Evolutionary conservation across 1,140 invertebrate species (phyloP).

Genomic region (Formica exsecta): DNA sequence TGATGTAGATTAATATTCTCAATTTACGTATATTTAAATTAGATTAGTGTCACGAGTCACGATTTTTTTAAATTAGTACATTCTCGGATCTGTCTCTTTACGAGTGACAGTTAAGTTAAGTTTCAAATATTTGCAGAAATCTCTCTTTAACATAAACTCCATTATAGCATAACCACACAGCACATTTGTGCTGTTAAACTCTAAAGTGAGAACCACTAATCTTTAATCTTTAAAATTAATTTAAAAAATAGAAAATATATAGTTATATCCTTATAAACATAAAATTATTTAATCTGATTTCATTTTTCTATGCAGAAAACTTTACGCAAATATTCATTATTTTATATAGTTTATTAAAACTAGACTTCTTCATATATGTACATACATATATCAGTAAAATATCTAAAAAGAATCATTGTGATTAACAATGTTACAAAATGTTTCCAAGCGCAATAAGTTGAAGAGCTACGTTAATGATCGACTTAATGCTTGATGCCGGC

Average conservation of each 20-base stretch:
- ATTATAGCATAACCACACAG: background rate
- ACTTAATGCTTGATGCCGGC: slow-evolving; percentile 57
- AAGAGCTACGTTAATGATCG: slow-evolving; percentile 15
- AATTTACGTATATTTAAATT: background rate
- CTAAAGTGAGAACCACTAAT: background rate
- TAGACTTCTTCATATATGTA: too few species aligned
- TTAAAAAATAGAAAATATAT: background rate
- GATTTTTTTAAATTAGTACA: background rate
- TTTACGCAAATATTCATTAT: background rate
- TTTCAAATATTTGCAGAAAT: slow-evolving; percentile 21
- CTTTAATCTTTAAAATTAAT: background rate
- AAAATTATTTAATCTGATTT: background rate
- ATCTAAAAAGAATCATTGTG: background rate
- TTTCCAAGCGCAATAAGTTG: background rate
- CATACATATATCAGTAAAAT: background rate
- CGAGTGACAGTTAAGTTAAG: slow-evolving; percentile 21
- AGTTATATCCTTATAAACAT: background rate
- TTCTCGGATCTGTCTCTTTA: background rate
- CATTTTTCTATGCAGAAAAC: background rate
- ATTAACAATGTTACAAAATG: slow-evolving; percentile 30
- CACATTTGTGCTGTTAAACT: slow-evolving; percentile 4
- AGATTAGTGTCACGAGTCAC: background rate
- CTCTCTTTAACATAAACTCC: slow-evolving; percentile 21
- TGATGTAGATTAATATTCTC: background rate
- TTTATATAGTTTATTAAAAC: background rate